A percentile compares a stretch with the other conserved stretches of the same genome.
Conservation (phyloP, 2,113 vertebrate genomes). For the Helogale parvula region DNA sequence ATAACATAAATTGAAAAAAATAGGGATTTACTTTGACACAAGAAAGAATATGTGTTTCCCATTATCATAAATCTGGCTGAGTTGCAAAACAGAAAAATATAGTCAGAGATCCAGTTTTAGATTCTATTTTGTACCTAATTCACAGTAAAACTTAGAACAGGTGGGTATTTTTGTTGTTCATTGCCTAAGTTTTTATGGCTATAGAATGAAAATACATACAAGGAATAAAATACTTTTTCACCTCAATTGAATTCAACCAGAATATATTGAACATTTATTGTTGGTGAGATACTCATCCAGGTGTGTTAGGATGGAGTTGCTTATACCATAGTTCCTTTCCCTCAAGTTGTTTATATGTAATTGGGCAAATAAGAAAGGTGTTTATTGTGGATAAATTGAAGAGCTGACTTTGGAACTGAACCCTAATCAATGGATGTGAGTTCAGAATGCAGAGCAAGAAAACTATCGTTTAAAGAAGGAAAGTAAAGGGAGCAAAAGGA, state of each 20-base stretch:
- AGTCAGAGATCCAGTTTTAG: not conserved
- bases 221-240: slow-evolving; percentile 1
- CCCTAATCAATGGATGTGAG: not conserved
- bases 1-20: slow-evolving; percentile 27
- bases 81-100: not conserved
- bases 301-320: not conserved
- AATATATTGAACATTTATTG: not conserved
- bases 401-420: not conserved
- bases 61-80: not conserved
- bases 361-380: not conserved
- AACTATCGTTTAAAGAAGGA: not conserved
- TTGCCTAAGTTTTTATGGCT: slow-evolving; percentile 10
- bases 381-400: not conserved
- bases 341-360: not conserved
- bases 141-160: not conserved
- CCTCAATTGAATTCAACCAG: not conserved
- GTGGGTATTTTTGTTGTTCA: not conserved
- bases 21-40: not conserved
- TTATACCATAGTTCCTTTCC: not conserved
- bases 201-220: not conserved
- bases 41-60: not conserved
- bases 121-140: not conserved
- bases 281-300: not conserved
- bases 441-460: not conserved
- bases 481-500: not conserved